Evolutionary conservation across 2,797 vertebrate genomes (phyloP), one percentile per base, ranked within the genome.

Genomic region (Rhinophrynus dorsalis): DNA sequence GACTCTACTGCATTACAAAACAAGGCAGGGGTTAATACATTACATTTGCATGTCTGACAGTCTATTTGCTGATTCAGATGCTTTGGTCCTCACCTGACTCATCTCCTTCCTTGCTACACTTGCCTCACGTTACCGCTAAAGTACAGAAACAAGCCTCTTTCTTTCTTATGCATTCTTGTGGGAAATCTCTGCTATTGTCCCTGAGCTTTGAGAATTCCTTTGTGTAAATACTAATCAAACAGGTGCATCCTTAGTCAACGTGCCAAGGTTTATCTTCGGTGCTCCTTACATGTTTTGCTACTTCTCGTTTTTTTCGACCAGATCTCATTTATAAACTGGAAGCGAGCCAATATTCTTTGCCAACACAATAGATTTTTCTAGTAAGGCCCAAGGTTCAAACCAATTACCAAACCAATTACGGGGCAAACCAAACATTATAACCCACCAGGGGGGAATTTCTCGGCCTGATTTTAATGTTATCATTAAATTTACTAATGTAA

Each of bases 181-280:
- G 21, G 10, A 23, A 48, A 18, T 24, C 45, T 51, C 15, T 26
- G 47, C 38, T 50, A 17, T n/a, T 50, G 7, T 58, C 10, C 35
- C n/a, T 18, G 37, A 32, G 5, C 7, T 6, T n/a, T 30, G 24
- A 44, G 8, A 60, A 44, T n/a, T 27, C 35, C 27, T 29, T 44
- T 18, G 23, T 18, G 3, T n/a, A 18, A 59, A 59, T 11, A 29
- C n/a, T 15, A 21, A 60, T 17, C 9, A n/a, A 18, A 21, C 56
- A 59, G 56, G 56, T 60, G 37, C 26, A 44, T 44, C 57, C 57
- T 44, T 30, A 23, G 1, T 9, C 32, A 37, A n/a, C 37, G 30
- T 37, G 47, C 8, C 10, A 4, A 51, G 5, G 11, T 29, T 27
- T 27, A 27, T 51, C 12, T 44, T 20, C n/a, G n/a, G n/a, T n/a